Evolutionary conservation across 2,888 invertebrate species (phyloP), one percentile per base, ranked within the genome.

Genomic region (Germaria angustata): DNA sequence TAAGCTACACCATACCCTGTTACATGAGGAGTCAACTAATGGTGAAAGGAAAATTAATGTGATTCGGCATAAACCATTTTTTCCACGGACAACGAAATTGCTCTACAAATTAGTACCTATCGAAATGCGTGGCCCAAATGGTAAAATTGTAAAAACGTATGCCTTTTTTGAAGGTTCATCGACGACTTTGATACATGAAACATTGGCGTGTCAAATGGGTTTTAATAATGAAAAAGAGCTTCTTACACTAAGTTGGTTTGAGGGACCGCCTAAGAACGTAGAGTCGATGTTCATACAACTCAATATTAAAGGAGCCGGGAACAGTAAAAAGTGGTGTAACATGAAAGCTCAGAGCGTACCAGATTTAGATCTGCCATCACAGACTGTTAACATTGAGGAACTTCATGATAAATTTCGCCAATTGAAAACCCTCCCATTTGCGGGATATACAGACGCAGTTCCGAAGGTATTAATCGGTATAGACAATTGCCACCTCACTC

Each of bases 71-170:
- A 17, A 49, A 9, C 3, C 9, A 9, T 49, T 49, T 22, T 49
- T 20, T 5, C 36, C 46, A 17, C 20, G 20, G 9, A 49, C 46
- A 5, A 49, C 46, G 9, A 49, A 22, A 20, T 20, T 20, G 20
- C 46, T 49, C 11, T 49, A 49, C 4, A 49, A 49, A 11, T 5
- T 49, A 3, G 46, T 49, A 34, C 34, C 55, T 2, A 32, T 55
- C 7, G 59, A 61, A 20, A 17, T 61, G 15, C 55, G 55, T n/a
- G 55, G 55, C 2, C 55, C 55, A 15, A 55, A 55, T 34, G 32
- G 17, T 0, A 22, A 17, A 2, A 15, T 53, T n/a, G 32, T 53
- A 3, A 53, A 53, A 49, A 49, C 22, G 6, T 49, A 53, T 53
- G 51, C 51, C n/a, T 53, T 53, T n/a, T 53, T 24, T 13, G 28